Percentiles rank a stretch among this genome's conserved stretches.
Conservation (phyloP, 2,113 vertebrate species). For the Clupea harengus region DNA sequence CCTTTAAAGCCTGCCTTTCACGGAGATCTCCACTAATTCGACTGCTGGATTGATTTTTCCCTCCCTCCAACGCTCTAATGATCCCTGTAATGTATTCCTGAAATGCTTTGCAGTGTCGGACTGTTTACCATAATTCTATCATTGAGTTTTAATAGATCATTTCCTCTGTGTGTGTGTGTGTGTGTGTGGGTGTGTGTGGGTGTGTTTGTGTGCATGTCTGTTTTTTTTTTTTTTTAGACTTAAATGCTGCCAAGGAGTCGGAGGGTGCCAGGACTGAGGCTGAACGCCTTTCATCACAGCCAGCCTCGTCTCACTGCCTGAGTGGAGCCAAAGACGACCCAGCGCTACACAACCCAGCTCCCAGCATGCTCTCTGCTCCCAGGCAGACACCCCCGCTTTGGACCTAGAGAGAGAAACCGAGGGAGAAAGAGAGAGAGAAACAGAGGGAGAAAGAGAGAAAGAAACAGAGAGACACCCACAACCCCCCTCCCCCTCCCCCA, state of each 20-base stretch:
- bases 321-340: background rate
- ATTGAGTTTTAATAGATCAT: slow-evolving; percentile 13
- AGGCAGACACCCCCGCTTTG: background rate
- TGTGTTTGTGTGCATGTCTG: background rate
- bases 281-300: background rate
- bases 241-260: background rate
- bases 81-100: slow-evolving; percentile 8
- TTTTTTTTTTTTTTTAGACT: background rate
- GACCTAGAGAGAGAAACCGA: background rate
- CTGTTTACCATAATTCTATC: slow-evolving; percentile 14
- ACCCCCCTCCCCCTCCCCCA: background rate
- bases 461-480: background rate
- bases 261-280: background rate
- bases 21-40: slow-evolving; percentile 1
- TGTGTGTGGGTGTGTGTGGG: background rate
- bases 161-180: background rate
- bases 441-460: background rate
- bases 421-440: background rate
- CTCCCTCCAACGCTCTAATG: background rate
- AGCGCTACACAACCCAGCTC: background rate
- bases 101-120: background rate
- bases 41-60: background rate
- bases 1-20: background rate
- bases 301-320: background rate
- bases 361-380: background rate